Evolutionary conservation across 2,113 vertebrate species (phyloP), one percentile per base, ranked within the genome.

Genomic region (Rhombomys opimus): DNA sequence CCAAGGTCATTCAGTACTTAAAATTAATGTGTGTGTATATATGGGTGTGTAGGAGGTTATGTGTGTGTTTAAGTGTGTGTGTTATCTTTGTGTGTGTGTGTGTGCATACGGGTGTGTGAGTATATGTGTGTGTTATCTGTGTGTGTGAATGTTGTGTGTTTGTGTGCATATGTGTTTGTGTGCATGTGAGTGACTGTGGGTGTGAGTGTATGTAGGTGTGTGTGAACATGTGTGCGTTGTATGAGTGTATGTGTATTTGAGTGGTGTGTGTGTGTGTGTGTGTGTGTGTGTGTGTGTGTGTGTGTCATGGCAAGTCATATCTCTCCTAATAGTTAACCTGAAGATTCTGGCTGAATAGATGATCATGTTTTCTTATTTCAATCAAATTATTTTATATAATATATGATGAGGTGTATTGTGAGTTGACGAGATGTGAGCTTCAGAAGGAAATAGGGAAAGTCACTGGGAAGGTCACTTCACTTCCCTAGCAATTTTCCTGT

Each of bases 261-360:
- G 4, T 70, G 15, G 22, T 12, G 12, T 52, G 13, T 78, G 76
- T 17, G 46, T 52, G 46, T 76, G 73, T 46, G 41, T 38, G 18
- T 76, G 23, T 76, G 73, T 76, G 4, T 76, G 38, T 75, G 20
- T 75, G 10, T 13, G 46, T 76, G 73, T 46, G 41, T 38, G 18
- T 76, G 10, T 76, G 10, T 14, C 46, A 46, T 46, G 46, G 4
- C 35, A 73, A 30, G 57, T 38, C 35, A 46, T 70, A 35, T 81
- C 22, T 82, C n/a, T 96, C 30, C 17, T 89, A 27, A 95, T 50
- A 22, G 3, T 90, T 87, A 93, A 46, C 23, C 95, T 86, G 75
- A 87, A 87, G 25, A 85, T 67, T 1, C 52, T 35, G 1, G 22
- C 2, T 50, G 4, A 84, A 41, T 35, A 75, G 59, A 80, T 22